These are phyloP conservation scores for Odiellus spinosus DNA, from an alignment of 2,888 invertebrate genomes.

Conservation along the genomic window DNA sequence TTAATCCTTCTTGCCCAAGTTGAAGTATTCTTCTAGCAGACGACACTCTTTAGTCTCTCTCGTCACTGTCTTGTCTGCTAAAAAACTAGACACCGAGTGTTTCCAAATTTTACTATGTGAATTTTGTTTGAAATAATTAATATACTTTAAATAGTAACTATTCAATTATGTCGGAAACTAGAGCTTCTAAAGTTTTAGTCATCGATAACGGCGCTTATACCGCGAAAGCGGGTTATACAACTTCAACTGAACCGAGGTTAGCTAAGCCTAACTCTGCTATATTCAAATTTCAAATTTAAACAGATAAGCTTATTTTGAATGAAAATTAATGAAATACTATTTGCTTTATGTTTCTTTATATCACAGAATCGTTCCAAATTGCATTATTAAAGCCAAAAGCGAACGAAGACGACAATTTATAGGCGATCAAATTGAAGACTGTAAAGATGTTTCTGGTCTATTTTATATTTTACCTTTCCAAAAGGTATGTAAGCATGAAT, in stretches of 20 bases:
- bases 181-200: constrained; percentile 36
- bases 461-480: constrained; percentile 88
- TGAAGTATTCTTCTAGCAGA: too few species aligned
- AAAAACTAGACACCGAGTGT: too few species aligned
- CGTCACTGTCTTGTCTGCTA: too few species aligned
- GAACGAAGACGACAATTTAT: constrained; percentile 85
- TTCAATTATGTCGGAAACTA: too few species aligned
- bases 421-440: constrained; percentile 87
- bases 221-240: constrained; percentile 68
- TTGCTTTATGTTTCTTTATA: constrained; percentile 21
- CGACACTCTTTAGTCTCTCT: too few species aligned
- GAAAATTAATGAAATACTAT: constrained; percentile 2
- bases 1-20: too few species aligned
- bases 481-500: constrained; percentile 37
- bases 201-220: constrained; percentile 78
- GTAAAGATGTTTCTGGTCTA: constrained; percentile 83
- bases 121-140: too few species aligned
- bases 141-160: constrained; percentile 7
- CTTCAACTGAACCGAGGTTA: constrained; percentile 47
- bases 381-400: constrained; percentile 94
- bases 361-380: constrained; percentile 64
- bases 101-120: too few species aligned
- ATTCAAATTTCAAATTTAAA: too few species aligned
- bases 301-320: constrained; percentile 1
- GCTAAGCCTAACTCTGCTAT: constrained; percentile 20